Percentiles rank a stretch among this genome's conserved stretches.
Conservation (phyloP, 2,113 vertebrate species). For the Lethenteron camtschaticum region DNA sequence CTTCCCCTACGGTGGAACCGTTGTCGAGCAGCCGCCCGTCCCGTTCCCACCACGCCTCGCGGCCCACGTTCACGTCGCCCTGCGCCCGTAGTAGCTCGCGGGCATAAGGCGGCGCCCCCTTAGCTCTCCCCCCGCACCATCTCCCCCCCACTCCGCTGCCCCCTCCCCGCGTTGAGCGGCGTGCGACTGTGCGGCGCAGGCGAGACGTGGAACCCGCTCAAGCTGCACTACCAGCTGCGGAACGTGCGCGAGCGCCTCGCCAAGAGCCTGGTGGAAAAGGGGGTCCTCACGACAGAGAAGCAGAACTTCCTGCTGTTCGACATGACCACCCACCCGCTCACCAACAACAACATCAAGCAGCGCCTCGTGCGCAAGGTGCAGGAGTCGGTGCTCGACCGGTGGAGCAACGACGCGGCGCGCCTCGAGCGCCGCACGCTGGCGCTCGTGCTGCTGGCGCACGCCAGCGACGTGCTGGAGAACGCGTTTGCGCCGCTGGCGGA, state of each 20-base stretch:
- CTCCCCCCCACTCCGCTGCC: no score
- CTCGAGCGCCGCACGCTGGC: conserved; percentile 79
- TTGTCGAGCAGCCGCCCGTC: no score
- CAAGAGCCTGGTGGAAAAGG: conserved; percentile 88
- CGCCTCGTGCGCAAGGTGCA: conserved; percentile 82
- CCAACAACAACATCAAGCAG: conserved; percentile 82
- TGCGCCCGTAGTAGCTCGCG: no score
- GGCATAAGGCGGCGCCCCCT: neutral
- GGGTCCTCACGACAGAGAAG: conserved; percentile 81
- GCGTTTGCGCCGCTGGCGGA: conserved; percentile 75
- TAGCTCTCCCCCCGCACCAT: neutral
- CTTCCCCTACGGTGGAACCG: no score
- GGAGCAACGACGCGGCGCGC: conserved; percentile 76
- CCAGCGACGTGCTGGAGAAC: conserved; percentile 78
- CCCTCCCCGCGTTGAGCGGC: no score
- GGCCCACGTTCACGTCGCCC: no score
- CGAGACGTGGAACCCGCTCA: conserved; percentile 86
- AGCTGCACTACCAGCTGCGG: conserved; percentile 80
- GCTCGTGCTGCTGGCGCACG: conserved; percentile 72
- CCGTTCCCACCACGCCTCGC: no score
- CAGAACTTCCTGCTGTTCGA: conserved; percentile 95
- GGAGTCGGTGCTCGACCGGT: conserved; percentile 68
- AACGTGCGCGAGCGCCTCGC: conserved; percentile 75
- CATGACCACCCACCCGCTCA: conserved; percentile 89
- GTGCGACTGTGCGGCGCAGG: conserved; percentile 21